Evolutionary conservation across 2,888 invertebrate species (phyloP).

Genomic region (Ephialtes manifestator): DNA sequence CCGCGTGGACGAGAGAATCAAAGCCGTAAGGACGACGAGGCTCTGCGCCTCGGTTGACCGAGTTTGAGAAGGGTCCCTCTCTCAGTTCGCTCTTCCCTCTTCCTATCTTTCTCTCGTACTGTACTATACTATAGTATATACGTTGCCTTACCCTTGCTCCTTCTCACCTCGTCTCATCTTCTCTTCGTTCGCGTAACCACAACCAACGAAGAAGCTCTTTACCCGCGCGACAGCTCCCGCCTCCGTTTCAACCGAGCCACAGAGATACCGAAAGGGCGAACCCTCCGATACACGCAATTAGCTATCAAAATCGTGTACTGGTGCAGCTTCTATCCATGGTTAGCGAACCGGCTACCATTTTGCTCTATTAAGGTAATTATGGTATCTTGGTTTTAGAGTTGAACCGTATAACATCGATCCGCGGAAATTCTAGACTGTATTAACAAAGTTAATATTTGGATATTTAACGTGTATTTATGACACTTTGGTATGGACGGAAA

Average conservation of each 20-base stretch:
- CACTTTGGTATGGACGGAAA: neutral
- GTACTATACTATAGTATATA: neutral
- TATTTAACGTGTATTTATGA: conserved; percentile 17
- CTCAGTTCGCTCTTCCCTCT: conserved; percentile 52
- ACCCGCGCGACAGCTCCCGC: conserved; percentile 45
- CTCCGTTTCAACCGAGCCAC: conserved; percentile 39
- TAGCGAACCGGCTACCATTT: conserved; percentile 60
- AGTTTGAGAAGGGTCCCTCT: conserved; percentile 75
- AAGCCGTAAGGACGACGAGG: conserved; percentile 71
- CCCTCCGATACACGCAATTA: conserved; percentile 71
- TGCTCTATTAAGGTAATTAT: conserved; percentile 64
- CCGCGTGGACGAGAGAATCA: conserved; percentile 70
- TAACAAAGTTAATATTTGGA: conserved; percentile 13
- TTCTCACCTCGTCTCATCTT: conserved; percentile 49
- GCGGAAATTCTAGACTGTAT: conserved; percentile 5
- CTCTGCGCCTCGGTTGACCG: conserved; percentile 72
- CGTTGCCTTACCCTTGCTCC: conserved; percentile 21
- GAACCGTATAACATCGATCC: conserved; percentile 1
- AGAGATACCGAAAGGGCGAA: conserved; percentile 67
- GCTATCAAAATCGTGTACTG: conserved; percentile 67
- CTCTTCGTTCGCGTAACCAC: conserved; percentile 48
- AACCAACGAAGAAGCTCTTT: conserved; percentile 68
- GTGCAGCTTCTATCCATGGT: conserved; percentile 48
- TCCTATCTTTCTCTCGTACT: conserved; percentile 57
- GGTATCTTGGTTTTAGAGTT: conserved; percentile 39